phyloP scores from a whole-genome alignment of 2,888 invertebrate species.

The Desoria tigrina region DNA sequence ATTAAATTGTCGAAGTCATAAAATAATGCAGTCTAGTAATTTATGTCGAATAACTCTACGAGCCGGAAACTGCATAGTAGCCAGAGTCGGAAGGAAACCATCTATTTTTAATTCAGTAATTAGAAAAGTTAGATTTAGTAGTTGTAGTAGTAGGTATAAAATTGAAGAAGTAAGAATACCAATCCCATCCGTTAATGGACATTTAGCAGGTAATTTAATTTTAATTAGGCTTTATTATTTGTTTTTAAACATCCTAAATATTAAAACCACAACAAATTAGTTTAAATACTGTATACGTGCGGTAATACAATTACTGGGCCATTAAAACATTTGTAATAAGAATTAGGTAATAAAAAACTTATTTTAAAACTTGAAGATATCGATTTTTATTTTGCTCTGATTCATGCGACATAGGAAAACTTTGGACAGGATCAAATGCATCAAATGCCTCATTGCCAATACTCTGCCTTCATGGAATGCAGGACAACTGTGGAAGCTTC shows the following conservation, averaged over 20 bases:
- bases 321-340: too few species aligned
- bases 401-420: slow-evolving; percentile 38
- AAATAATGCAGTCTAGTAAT: too few species aligned
- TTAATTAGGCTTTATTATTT: neutral
- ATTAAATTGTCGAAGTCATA: too few species aligned
- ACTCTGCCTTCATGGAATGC: slow-evolving; percentile 49
- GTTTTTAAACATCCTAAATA: neutral
- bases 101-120: neutral
- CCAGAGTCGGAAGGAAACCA: too few species aligned
- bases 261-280: too few species aligned
- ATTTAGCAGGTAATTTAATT: slow-evolving; percentile 2
- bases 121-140: neutral
- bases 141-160: neutral
- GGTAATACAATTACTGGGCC: too few species aligned
- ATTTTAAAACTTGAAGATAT: too few species aligned
- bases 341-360: too few species aligned
- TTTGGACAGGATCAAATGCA: slow-evolving; percentile 28
- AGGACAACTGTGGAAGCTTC: slow-evolving; percentile 50
- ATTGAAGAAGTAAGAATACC: slow-evolving; percentile 22
- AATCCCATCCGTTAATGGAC: slow-evolving; percentile 13
- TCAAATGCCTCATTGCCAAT: slow-evolving; percentile 26
- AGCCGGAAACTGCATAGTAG: too few species aligned
- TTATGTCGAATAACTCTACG: too few species aligned
- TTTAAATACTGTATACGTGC: too few species aligned
- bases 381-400: too few species aligned